phyloP scores from a whole-genome alignment of 2,113 vertebrate species.

The Nestor notabilis region DNA sequence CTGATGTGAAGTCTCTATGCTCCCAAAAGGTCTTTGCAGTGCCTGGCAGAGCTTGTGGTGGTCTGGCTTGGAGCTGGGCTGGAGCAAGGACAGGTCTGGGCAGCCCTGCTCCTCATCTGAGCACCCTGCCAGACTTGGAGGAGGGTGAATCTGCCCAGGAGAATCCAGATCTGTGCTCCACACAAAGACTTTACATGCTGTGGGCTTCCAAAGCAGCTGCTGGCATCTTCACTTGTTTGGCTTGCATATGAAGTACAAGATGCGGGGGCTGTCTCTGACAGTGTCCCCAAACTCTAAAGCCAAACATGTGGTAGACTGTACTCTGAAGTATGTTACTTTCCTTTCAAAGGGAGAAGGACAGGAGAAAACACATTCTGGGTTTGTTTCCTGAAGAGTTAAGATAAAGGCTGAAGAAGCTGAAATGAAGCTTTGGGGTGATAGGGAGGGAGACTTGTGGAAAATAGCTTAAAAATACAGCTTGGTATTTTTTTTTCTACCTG shows the following conservation, averaged over 20 bases:
- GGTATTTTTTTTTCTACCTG: not conserved
- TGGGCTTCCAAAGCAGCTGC: not conserved
- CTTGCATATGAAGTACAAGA: not conserved
- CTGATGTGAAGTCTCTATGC: not conserved
- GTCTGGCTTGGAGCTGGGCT: not conserved
- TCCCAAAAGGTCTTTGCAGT: not conserved
- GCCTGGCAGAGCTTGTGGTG: not conserved
- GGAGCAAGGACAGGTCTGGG: not conserved
- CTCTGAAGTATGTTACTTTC: not conserved
- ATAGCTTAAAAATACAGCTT: not conserved
- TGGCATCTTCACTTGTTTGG: not conserved
- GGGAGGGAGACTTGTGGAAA: not conserved
- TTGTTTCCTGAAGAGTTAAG: not conserved
- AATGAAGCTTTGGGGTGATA: not conserved
- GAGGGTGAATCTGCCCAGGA: not conserved
- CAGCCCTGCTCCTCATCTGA: not conserved
- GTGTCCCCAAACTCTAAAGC: not conserved
- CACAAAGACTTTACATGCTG: not conserved
- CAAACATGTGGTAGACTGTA: not conserved
- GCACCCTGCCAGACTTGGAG: not conserved
- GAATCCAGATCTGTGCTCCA: not conserved
- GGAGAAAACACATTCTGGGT: not conserved
- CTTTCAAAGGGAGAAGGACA: not conserved
- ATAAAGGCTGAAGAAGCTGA: not conserved
- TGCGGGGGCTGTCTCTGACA: not conserved